Evolutionary conservation across 2,888 invertebrate species (phyloP).

Genomic region (Philereme transversata): DNA sequence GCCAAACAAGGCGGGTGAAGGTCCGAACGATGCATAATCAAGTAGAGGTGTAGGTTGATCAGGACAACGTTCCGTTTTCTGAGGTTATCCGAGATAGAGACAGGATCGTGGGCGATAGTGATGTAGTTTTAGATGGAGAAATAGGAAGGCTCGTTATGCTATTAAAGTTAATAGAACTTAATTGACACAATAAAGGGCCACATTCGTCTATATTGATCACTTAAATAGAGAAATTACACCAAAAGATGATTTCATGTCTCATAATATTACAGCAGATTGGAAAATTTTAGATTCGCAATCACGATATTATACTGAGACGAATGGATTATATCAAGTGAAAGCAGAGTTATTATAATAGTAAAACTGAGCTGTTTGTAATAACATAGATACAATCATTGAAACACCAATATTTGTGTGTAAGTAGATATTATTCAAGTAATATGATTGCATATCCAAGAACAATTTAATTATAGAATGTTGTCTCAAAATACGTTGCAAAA

Average conservation of each 20-base stretch:
- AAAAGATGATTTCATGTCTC: conserved; percentile 7
- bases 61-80: conserved; percentile 39
- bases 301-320: conserved; percentile 44
- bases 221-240: conserved; percentile 1
- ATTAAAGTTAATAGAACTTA: conserved; percentile 44
- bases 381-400: conserved; percentile 41
- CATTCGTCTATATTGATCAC: neutral
- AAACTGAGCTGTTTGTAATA: conserved; percentile 40
- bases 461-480: neutral
- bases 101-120: conserved; percentile 49
- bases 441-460: neutral
- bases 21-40: conserved; percentile 60
- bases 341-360: conserved; percentile 34
- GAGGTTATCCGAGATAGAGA: conserved; percentile 39
- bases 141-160: conserved; percentile 31
- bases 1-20: conserved; percentile 57
- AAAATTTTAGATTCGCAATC: conserved; percentile 25
- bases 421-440: conserved; percentile 8
- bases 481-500: neutral
- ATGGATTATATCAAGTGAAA: conserved; percentile 53
- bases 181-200: conserved; percentile 34
- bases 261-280: neutral
- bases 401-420: conserved; percentile 29
- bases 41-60: conserved; percentile 59
- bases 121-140: conserved; percentile 32